These are phyloP conservation scores for Drosophila pseudoobscura DNA, from an alignment of 1,140 invertebrate genomes.

Conservation along the genomic window DNA sequence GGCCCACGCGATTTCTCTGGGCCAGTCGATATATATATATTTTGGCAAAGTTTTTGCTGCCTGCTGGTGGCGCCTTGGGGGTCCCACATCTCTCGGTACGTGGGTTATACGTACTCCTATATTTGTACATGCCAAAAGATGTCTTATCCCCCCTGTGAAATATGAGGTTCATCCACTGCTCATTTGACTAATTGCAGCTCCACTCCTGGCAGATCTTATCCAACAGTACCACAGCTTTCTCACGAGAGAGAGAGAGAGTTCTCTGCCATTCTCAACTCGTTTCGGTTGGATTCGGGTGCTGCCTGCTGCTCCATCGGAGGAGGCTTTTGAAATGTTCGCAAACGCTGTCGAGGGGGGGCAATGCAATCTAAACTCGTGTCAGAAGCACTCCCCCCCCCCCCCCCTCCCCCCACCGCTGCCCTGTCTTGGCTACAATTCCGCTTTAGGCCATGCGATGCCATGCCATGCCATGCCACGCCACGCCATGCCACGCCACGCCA, in stretches of 20 bases:
- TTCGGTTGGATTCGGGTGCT: too few relatives aligned
- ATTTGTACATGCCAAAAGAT: conserved; percentile 41
- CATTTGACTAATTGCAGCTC: conserved; percentile 62
- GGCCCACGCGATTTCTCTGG: conserved; percentile 37
- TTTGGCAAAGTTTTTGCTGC: conserved; percentile 33
- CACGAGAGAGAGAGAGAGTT: too few relatives aligned
- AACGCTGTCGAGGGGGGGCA: conserved; percentile 17
- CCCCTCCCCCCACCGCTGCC: background rate
- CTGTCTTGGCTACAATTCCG: conserved; percentile 5
- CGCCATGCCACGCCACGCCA: too few relatives aligned
- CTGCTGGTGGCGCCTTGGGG: conserved; percentile 19
- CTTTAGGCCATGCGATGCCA: conserved; percentile 22
- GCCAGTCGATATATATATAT: conserved; percentile 39
- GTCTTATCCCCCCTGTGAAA: conserved; percentile 42
- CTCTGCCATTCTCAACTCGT: too few relatives aligned
- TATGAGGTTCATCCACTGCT: conserved; percentile 55
- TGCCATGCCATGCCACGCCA: background rate
- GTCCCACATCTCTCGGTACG: background rate
- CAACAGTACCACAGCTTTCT: background rate
- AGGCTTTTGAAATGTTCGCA: conserved; percentile 29
- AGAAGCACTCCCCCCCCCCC: conserved; percentile 5
- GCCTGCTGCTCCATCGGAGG: background rate
- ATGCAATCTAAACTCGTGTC: conserved; percentile 52
- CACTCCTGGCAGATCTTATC: conserved; percentile 12
- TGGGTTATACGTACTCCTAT: background rate